phyloP scores from a whole-genome alignment of 2,797 vertebrate genomes.

The Falco columbarius region DNA sequence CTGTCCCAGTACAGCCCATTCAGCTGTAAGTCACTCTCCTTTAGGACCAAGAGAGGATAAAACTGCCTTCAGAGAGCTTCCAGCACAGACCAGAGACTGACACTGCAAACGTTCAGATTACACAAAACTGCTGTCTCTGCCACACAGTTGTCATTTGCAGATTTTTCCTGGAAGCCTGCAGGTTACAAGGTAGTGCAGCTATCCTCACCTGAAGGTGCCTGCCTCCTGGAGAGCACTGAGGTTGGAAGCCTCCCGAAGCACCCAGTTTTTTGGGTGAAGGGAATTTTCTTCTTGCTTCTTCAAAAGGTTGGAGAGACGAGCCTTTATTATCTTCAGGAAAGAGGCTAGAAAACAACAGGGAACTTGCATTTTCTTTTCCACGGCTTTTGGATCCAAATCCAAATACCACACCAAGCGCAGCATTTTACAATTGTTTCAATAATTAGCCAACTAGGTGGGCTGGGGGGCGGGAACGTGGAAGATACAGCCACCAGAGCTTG shows the following conservation, averaged over 20 bases:
- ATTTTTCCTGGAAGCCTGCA: not conserved
- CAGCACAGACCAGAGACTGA: not conserved
- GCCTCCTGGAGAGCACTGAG: slow-evolving; percentile 93
- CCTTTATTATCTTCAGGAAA: slow-evolving; percentile 84
- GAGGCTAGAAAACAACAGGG: slow-evolving; percentile 72
- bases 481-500: not conserved
- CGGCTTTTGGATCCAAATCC: not conserved
- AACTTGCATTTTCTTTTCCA: not conserved
- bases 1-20: not conserved
- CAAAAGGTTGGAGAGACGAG: slow-evolving; percentile 82
- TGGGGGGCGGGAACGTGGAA: no score
- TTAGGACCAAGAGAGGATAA: not conserved
- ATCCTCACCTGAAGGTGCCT: slow-evolving; percentile 91
- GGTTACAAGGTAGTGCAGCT: not conserved
- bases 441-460: not conserved
- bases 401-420: not conserved
- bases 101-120: not conserved
- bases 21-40: not conserved
- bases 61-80: not conserved
- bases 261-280: slow-evolving; percentile 81
- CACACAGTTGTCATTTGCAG: not conserved
- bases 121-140: not conserved
- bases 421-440: not conserved
- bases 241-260: slow-evolving; percentile 88
- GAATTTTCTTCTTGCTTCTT: slow-evolving; percentile 78